These are phyloP conservation scores for Macropus fuliginosus DNA, from an alignment of 2,797 vertebrate species.

Conservation along the genomic window DNA sequence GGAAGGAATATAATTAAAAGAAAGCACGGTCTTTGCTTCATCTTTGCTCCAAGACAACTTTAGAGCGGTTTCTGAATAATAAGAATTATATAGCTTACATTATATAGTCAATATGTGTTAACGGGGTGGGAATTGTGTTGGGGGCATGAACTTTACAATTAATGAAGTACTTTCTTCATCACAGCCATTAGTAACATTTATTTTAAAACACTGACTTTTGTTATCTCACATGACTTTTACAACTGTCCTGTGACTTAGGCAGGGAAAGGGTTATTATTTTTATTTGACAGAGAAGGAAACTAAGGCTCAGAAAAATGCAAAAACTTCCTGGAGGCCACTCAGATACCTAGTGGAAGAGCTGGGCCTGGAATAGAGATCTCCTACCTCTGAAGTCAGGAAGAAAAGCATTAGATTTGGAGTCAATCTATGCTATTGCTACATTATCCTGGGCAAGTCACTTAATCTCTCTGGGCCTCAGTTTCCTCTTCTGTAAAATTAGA, in stretches of 20 bases:
- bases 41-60: background rate
- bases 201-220: background rate
- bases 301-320: background rate
- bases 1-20: background rate
- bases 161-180: background rate
- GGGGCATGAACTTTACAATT: background rate
- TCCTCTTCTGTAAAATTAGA: background rate
- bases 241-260: background rate
- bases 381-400: background rate
- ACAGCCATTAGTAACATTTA: background rate
- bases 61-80: background rate
- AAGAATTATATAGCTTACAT: background rate
- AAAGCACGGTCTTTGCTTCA: background rate
- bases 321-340: background rate
- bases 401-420: background rate
- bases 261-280: background rate
- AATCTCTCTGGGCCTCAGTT: background rate
- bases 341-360: background rate
- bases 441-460: background rate
- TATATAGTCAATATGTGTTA: background rate
- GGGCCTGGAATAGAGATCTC: rapidly evolving
- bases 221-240: background rate
- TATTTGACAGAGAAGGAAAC: background rate
- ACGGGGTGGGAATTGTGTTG: background rate
- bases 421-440: background rate